Evolutionary conservation across 2,797 vertebrate species (phyloP).

Genomic region (Prunella strophiata): DNA sequence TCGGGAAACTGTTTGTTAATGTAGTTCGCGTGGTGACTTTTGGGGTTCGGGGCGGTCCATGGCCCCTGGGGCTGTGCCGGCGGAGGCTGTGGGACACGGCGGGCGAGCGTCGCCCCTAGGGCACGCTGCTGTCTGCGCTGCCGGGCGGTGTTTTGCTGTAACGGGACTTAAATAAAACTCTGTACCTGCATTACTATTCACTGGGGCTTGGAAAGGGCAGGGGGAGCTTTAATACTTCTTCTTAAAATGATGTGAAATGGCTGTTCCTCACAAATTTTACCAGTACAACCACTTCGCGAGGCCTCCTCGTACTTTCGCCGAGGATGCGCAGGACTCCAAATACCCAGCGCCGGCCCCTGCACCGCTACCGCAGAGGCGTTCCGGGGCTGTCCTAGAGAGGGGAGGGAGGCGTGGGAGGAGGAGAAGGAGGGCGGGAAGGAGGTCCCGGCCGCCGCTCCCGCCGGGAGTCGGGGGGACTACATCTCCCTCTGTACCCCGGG

Average conservation of each 20-base stretch:
- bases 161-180: conserved; percentile 53
- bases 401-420: not conserved
- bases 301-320: no score
- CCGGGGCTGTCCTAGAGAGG: accelerated
- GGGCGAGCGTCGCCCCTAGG: not conserved
- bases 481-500: conserved; percentile 17
- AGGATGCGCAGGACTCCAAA: not conserved
- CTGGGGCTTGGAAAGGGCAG: accelerated
- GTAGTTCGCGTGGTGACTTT: not conserved
- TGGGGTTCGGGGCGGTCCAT: not conserved
- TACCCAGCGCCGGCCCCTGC: accelerated
- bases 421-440: not conserved
- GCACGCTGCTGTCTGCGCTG: not conserved
- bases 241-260: not conserved
- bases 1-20: conserved; percentile 11
- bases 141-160: conserved; percentile 26
- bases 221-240: not conserved
- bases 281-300: not conserved
- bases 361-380: accelerated
- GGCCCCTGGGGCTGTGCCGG: not conserved
- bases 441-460: no score
- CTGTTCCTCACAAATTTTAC: not conserved
- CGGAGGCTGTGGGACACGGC: not conserved
- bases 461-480: not conserved
- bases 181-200: no score